phyloP scores from a whole-genome alignment of 2,797 vertebrate genomes.

The Odontamblyopus rebecca region DNA sequence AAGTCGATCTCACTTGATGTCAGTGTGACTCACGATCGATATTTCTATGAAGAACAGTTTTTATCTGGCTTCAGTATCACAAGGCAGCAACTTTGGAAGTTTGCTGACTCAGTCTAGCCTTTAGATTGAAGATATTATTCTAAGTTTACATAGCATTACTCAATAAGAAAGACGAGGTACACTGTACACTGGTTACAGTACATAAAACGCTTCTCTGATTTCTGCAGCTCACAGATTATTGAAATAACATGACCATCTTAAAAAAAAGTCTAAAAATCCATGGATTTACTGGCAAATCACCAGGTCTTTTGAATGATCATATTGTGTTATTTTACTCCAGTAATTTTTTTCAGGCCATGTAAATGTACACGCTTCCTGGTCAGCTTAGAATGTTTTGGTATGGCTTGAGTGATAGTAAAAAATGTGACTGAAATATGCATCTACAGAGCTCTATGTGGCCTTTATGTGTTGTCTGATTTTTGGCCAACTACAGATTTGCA shows the following conservation, averaged over 20 bases:
- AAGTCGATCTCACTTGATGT: slow-evolving; percentile 4
- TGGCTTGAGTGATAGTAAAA: neutral
- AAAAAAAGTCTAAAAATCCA: neutral
- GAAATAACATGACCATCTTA: no score
- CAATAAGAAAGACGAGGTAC: neutral
- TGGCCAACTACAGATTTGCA: slow-evolving; percentile 27
- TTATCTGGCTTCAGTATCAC: slow-evolving; percentile 35
- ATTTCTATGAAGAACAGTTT: slow-evolving; percentile 22
- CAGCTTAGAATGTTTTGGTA: neutral
- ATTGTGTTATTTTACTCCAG: neutral
- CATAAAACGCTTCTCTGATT: neutral
- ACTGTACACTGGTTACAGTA: neutral
- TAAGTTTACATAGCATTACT: neutral
- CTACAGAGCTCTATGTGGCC: slow-evolving; percentile 31
- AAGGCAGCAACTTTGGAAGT: slow-evolving; percentile 14
- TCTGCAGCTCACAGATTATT: neutral
- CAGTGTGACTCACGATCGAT: slow-evolving; percentile 7
- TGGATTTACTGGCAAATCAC: neutral
- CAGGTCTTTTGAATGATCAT: neutral
- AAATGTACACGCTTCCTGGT: neutral
- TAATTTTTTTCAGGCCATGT: neutral
- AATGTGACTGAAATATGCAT: slow-evolving; percentile 5
- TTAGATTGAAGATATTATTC: slow-evolving; percentile 14
- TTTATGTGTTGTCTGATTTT: slow-evolving; percentile 11
- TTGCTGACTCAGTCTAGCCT: slow-evolving; percentile 18